Percentiles rank a stretch among this genome's conserved stretches.
Evolutionary conservation across 2,113 vertebrate species (phyloP).

Genomic region (Nothocercus julius): DNA sequence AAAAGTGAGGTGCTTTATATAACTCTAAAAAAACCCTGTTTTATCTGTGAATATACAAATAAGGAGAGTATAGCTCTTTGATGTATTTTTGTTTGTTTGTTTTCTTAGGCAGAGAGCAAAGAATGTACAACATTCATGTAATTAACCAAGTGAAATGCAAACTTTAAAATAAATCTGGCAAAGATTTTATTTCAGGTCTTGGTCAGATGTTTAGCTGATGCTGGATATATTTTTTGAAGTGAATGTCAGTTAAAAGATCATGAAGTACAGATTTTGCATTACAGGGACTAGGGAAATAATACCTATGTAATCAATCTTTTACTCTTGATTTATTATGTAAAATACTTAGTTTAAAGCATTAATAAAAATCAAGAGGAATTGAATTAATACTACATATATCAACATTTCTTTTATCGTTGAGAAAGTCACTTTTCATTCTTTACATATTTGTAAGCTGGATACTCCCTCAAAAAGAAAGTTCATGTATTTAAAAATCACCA

Average conservation of each 20-base stretch:
- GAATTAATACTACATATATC: neutral
- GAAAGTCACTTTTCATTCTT: neutral
- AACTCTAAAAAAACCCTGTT: neutral
- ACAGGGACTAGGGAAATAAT: neutral
- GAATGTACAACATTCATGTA: neutral
- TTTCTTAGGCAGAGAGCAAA: neutral
- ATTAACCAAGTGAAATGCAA: neutral
- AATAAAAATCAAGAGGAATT: neutral
- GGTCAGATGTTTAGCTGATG: neutral
- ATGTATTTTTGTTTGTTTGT: neutral
- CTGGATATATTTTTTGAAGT: neutral
- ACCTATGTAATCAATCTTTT: neutral
- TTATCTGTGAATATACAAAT: neutral
- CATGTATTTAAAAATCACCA: neutral
- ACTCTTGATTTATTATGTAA: neutral
- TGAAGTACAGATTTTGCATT: neutral
- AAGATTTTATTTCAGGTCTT: neutral
- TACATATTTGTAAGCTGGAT: conserved; percentile 11
- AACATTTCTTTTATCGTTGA: conserved; percentile 1
- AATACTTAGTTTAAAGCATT: neutral
- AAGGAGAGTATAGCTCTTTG: neutral
- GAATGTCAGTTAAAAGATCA: neutral
- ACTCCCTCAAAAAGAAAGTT: neutral
- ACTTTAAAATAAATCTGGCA: neutral
- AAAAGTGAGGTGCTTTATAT: rapidly evolving